These are phyloP conservation scores for Odontesthes bonariensis DNA, from an alignment of 2,113 vertebrate species.

Conservation along the genomic window DNA sequence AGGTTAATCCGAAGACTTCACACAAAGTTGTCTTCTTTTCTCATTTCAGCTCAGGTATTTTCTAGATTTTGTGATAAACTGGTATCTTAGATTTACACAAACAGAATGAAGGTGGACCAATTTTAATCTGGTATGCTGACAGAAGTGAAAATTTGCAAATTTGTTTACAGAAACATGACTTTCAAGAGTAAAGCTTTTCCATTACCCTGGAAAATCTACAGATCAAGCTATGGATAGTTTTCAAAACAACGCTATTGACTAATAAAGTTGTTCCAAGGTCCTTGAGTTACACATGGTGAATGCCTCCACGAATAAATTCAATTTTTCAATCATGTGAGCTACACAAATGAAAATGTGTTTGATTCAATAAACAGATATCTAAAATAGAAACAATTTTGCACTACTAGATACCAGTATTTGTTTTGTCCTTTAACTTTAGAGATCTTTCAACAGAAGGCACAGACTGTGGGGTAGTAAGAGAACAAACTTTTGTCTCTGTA, in stretches of 20 bases:
- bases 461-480: conserved; percentile 9
- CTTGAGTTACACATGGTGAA: neutral
- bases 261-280: neutral
- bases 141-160: neutral
- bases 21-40: neutral
- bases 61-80: too few relatives aligned
- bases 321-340: too few relatives aligned
- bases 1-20: too few relatives aligned
- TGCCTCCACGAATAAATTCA: too few relatives aligned
- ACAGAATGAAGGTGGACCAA: neutral
- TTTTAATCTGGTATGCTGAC: neutral
- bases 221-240: too few relatives aligned
- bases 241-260: neutral
- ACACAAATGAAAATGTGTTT: too few relatives aligned
- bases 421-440: conserved; percentile 3
- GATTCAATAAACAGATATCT: too few relatives aligned
- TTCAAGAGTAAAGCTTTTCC: neutral
- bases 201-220: neutral
- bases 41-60: too few relatives aligned
- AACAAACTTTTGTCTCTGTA: conserved; percentile 51
- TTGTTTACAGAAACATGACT: neutral
- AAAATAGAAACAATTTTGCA: neutral
- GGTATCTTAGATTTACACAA: neutral
- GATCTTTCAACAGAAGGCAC: neutral
- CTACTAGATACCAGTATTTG: neutral